phyloP scores from a whole-genome alignment of 2,113 vertebrate species.

The Lucifuga dentata region DNA sequence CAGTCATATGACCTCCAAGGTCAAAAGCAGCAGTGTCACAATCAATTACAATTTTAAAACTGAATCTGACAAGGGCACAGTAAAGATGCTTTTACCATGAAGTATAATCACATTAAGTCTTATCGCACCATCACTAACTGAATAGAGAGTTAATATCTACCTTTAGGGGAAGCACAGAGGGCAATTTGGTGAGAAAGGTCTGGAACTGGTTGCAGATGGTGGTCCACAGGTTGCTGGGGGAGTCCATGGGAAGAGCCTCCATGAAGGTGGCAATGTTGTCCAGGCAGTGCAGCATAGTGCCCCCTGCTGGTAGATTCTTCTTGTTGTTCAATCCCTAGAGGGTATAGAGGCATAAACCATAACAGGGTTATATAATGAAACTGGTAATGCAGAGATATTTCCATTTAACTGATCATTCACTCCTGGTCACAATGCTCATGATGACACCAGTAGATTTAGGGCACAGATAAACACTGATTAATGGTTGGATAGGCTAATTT shows the following conservation, averaged over 20 bases:
- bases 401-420: conserved; percentile 67
- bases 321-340: conserved; percentile 97
- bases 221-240: conserved; percentile 97
- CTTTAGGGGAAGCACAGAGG: conserved; percentile 96
- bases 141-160: conserved; percentile 79
- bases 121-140: conserved; percentile 67
- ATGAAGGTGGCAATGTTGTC: conserved; percentile 98
- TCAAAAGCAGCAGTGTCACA: conserved; percentile 63
- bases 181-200: conserved; percentile 96
- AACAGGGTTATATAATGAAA: conserved; percentile 66
- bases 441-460: conserved; percentile 30
- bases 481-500: conserved; percentile 24
- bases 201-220: conserved; percentile 99
- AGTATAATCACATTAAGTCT: conserved; percentile 70
- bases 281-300: conserved; percentile 96
- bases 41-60: conserved; percentile 63
- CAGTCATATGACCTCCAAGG: conserved; percentile 60
- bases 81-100: conserved; percentile 48
- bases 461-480: conserved; percentile 38
- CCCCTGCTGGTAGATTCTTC: conserved; percentile 96
- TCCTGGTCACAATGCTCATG: conserved; percentile 50
- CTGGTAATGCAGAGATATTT: conserved; percentile 53
- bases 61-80: conserved; percentile 52
- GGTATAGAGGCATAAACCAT: conserved; percentile 50
- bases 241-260: conserved; percentile 99